These are phyloP conservation scores for Spodoptera frugiperda DNA, from an alignment of 1,140 invertebrate genomes.

Conservation along the genomic window DNA sequence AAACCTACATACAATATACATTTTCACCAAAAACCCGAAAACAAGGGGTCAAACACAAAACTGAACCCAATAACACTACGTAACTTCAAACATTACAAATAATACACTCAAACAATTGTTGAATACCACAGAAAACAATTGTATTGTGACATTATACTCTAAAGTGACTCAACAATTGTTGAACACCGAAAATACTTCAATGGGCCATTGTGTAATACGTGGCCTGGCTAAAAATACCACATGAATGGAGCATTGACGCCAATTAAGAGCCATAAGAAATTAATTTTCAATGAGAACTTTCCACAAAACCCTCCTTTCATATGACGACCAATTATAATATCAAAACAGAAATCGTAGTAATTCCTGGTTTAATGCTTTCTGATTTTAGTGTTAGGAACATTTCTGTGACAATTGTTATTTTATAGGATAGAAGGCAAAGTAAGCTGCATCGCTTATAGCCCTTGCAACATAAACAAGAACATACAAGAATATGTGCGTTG, in stretches of 20 bases:
- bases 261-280: neutral
- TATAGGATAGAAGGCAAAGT: too few species aligned
- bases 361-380: too few species aligned
- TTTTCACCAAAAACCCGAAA: neutral
- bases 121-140: neutral
- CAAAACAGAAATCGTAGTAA: too few species aligned
- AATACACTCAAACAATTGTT: neutral
- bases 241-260: constrained; percentile 4
- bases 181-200: constrained; percentile 12
- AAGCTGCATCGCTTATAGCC: too few species aligned
- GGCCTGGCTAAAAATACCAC: neutral
- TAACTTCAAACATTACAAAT: neutral
- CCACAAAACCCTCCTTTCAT: constrained; percentile 11
- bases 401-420: too few species aligned
- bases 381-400: too few species aligned
- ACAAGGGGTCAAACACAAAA: neutral
- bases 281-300: constrained; percentile 13
- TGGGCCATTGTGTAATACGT: constrained; percentile 12
- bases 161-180: constrained; percentile 13
- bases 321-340: neutral
- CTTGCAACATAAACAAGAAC: too few species aligned
- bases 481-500: too few species aligned
- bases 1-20: too few species aligned
- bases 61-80: neutral
- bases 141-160: constrained; percentile 6